Percentiles rank a stretch among this genome's conserved stretches.
Conservation (phyloP, 1,140 invertebrate genomes). For the Diprion similis region DNA sequence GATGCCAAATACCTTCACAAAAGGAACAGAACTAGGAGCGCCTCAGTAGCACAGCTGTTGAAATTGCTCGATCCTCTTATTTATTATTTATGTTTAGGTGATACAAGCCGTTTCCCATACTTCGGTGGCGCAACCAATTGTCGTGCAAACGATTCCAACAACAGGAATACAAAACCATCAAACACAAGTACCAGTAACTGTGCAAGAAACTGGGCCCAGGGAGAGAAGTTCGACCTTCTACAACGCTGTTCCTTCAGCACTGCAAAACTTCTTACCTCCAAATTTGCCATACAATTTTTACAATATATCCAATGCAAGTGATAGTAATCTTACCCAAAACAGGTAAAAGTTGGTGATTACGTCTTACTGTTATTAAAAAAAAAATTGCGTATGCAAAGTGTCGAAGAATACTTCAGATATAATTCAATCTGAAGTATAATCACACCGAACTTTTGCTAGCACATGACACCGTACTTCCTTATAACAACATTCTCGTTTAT, state of each 20-base stretch:
- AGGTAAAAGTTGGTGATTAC: conserved; percentile 34
- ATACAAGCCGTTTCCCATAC: conserved; percentile 50
- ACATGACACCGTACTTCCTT: no score
- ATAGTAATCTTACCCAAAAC: conserved; percentile 48
- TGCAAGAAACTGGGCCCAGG: conserved; percentile 45
- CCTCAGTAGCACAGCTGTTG: background rate
- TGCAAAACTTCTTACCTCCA: conserved; percentile 52
- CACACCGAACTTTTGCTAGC: no score
- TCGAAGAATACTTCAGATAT: no score
- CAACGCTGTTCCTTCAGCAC: conserved; percentile 43
- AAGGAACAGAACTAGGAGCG: background rate
- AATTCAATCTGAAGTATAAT: no score
- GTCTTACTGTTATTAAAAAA: no score
- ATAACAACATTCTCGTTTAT: no score
- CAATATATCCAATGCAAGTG: conserved; percentile 52
- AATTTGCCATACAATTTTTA: conserved; percentile 60
- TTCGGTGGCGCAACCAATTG: conserved; percentile 46
- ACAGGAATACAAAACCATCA: conserved; percentile 48
- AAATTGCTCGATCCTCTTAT: background rate
- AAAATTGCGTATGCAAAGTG: no score
- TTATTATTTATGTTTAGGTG: conserved; percentile 39
- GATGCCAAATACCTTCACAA: no score
- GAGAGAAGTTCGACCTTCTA: conserved; percentile 52
- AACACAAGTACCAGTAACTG: conserved; percentile 38
- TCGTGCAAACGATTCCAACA: conserved; percentile 52